Conservation (phyloP, 2,113 vertebrate genomes). For the Cairina moschata region DNA sequence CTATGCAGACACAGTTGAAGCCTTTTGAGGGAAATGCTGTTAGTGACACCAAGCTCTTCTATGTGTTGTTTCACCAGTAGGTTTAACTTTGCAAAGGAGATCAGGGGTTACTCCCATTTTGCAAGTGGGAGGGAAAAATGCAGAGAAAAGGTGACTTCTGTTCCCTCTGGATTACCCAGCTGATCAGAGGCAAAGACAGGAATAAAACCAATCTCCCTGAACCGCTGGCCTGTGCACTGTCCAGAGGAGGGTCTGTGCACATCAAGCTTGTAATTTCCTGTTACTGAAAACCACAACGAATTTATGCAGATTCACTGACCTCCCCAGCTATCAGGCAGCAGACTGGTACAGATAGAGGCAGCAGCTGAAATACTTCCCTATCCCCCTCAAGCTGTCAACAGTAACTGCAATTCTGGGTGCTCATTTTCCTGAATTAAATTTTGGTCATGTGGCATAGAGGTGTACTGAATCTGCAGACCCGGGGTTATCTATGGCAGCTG, state of each 20-base stretch:
- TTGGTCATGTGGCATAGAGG: not conserved
- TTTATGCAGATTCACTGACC: not conserved
- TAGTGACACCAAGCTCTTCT: not conserved
- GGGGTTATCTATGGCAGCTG: not conserved
- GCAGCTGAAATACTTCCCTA: not conserved
- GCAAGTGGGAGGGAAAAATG: not conserved
- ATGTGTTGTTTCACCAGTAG: not conserved
- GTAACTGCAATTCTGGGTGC: not conserved
- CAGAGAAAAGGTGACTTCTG: not conserved
- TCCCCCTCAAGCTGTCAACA: not conserved
- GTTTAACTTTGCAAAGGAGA: not conserved
- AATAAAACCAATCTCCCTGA: not conserved
- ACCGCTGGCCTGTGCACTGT: not conserved
- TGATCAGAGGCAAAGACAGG: not conserved
- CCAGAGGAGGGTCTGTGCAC: not conserved
- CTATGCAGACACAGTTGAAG: not conserved
- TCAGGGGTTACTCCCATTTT: not conserved
- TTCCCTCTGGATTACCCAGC: not conserved
- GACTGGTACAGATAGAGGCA: not conserved
- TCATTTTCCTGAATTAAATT: not conserved
- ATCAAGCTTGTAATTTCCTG: not conserved
- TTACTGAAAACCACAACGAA: not conserved
- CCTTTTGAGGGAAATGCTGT: not conserved
- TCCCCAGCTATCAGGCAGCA: rapidly evolving
- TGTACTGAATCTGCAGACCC: not conserved